Percentiles rank a stretch among this genome's conserved stretches.
Conservation (phyloP, 2,113 vertebrate genomes). For the Proterorhinus semilunaris region DNA sequence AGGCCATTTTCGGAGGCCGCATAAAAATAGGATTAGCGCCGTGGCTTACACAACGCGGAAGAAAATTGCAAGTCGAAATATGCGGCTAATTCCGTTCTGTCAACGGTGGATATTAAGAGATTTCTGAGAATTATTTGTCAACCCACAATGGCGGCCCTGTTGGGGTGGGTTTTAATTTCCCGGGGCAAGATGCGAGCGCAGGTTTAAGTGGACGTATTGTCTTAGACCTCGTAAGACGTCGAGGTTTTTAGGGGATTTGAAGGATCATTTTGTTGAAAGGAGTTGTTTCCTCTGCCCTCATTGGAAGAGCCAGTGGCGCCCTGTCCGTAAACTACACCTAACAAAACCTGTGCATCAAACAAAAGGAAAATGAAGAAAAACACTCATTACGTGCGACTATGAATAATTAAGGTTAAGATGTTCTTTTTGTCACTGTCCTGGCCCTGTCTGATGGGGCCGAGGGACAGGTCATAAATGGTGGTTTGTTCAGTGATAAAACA, state of each 20-base stretch:
- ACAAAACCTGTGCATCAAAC: too few relatives aligned
- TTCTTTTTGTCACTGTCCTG: too few relatives aligned
- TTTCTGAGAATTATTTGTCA: conserved; percentile 76
- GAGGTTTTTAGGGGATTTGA: conserved; percentile 49
- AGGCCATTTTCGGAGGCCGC: conserved; percentile 59
- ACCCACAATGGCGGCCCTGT: conserved; percentile 92
- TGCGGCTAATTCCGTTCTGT: conserved; percentile 96
- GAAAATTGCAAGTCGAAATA: conserved; percentile 84
- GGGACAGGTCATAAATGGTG: too few relatives aligned
- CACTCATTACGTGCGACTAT: too few relatives aligned
- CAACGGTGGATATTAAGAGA: conserved; percentile 98
- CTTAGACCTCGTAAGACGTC: conserved; percentile 56
- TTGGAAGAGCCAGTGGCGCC: not conserved
- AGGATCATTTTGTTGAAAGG: conserved; percentile 32
- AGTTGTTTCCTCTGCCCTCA: not conserved
- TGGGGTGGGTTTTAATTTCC: conserved; percentile 82
- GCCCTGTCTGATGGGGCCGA: too few relatives aligned
- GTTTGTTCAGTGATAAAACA: too few relatives aligned
- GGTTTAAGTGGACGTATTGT: conserved; percentile 67
- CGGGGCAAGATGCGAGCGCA: conserved; percentile 68
- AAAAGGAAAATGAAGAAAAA: too few relatives aligned
- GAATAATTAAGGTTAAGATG: too few relatives aligned
- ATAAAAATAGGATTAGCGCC: conserved; percentile 85
- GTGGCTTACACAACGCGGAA: conserved; percentile 75
- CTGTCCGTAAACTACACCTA: not conserved